Percentiles rank a stretch among this genome's conserved stretches.
phyloP scores from a whole-genome alignment of 2,888 invertebrate species.

The Liopterus haemorrhoidalis region DNA sequence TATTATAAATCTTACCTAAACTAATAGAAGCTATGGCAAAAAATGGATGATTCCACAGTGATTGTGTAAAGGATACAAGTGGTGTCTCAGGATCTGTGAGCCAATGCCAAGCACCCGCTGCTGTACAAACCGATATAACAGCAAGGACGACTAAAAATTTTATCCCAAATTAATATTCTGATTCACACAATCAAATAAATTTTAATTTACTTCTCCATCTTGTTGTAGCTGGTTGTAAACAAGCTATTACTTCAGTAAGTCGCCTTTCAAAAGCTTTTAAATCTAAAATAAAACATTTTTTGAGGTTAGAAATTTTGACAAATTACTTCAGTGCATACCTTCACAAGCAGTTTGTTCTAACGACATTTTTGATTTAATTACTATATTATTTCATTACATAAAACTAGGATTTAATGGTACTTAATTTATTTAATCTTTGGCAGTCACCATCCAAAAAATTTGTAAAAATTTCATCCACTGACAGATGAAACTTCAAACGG shows the following conservation, averaged over 20 bases:
- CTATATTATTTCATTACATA: too few relatives aligned
- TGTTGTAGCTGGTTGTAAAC: constrained; percentile 87
- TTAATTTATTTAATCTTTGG: too few relatives aligned
- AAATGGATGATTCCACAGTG: constrained; percentile 88
- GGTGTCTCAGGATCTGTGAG: constrained; percentile 88
- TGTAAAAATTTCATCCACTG: too few relatives aligned
- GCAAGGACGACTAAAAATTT: constrained; percentile 70
- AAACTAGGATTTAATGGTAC: too few relatives aligned
- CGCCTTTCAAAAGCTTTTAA: constrained; percentile 96
- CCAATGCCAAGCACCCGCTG: constrained; percentile 95
- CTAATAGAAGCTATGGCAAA: constrained; percentile 84
- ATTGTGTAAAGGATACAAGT: constrained; percentile 85
- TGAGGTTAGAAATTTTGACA: constrained; percentile 25
- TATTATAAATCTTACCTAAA: constrained; percentile 57
- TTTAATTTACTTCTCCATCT: constrained; percentile 85
- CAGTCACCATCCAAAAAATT: too few relatives aligned
- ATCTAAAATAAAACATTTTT: constrained; percentile 60
- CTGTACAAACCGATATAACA: constrained; percentile 82
- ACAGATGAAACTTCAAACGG: too few relatives aligned
- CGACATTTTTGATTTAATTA: constrained; percentile 54
- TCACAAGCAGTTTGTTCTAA: constrained; percentile 88
- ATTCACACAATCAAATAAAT: constrained; percentile 17
- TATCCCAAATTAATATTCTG: constrained; percentile 11
- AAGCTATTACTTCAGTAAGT: constrained; percentile 93
- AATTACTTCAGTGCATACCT: constrained; percentile 52